phyloP scores from a whole-genome alignment of 2,113 vertebrate genomes.

The Alexandromys fortis region DNA sequence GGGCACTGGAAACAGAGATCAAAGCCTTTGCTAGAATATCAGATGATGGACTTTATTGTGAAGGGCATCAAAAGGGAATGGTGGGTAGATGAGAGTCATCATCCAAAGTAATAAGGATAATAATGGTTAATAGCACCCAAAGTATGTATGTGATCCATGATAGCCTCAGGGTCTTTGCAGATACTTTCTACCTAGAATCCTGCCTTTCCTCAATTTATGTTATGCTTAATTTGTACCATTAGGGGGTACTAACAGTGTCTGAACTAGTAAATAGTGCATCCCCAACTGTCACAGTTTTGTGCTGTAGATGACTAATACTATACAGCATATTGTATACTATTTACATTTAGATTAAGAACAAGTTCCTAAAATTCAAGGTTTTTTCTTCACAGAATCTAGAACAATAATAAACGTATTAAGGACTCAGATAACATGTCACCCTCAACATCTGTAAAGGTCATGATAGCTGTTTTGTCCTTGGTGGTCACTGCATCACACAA shows the following conservation, averaged over 20 bases:
- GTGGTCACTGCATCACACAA: rapidly evolving
- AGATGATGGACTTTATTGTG: not conserved
- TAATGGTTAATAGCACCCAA: not conserved
- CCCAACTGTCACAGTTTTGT: not conserved
- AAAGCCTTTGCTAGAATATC: not conserved
- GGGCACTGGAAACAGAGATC: not conserved
- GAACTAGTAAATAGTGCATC: not conserved
- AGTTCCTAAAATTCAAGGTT: not conserved
- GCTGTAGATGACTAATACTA: not conserved
- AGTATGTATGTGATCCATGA: not conserved
- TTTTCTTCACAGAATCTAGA: not conserved
- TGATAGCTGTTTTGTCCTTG: not conserved
- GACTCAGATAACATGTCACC: not conserved
- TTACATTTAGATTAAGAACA: conserved; percentile 14
- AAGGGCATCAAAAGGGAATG: not conserved
- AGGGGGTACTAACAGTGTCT: not conserved
- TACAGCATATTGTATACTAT: not conserved
- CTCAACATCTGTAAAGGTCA: not conserved
- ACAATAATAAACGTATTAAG: not conserved
- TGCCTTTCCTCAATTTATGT: not conserved
- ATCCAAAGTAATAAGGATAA: not conserved
- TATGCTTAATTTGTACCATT: not conserved
- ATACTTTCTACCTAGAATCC: not conserved
- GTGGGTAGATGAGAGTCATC: not conserved
- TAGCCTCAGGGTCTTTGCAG: not conserved